Base-by-base conservation (phyloP, 2,113 vertebrate genomes). In the Benthochromis sp. region DNA sequence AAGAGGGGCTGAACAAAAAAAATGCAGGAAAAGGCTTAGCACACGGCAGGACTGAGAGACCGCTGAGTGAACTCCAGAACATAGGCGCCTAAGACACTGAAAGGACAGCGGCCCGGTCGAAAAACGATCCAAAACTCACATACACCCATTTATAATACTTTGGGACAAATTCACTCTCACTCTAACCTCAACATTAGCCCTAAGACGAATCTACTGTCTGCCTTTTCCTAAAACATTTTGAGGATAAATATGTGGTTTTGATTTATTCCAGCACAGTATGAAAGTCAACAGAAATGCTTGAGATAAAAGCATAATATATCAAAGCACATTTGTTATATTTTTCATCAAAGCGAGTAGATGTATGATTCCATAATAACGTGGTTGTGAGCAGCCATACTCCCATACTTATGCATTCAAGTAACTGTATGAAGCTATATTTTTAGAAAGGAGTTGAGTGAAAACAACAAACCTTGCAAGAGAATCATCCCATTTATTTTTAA, bases 41-140 rank as follows among this genome's bases (percentile, higher is more conserved):
- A 80, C 81, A 55, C 34, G 5, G 66, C 84, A 83, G 85, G 34
- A 54, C 52, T 50, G 79, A 36, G 84, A 92, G 92, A 93, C 92
- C 90, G 86, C 89, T 78, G 69, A 12, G 71, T 95, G 90, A 94
- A 95, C 94, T 85, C 88, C 8, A 36, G 24, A 24, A 59, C 31
- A 54, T 16, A 89, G 83, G 85, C 47, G 84, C 53, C 40, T 31
- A 71, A 82, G 71, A 89, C 84, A 85, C 31, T 50, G 81, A 86
- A 34, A 83, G 81, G 59, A 88, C 73, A 84, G 31, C 54, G 2
- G 69, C 45, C 53, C 8, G 8, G 19, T 34, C 24, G 3, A 84
- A 84, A 10, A 85, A 66, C 13, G 27, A 84, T 82, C 29, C 79
- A 57, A 27, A 31, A 10, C 31, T 69, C 50, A 69, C 29, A 84